Percentiles rank a stretch among this genome's conserved stretches.
These are phyloP conservation scores for Calliphora vicina DNA, from an alignment of 1,140 invertebrate species.

Conservation along the genomic window DNA sequence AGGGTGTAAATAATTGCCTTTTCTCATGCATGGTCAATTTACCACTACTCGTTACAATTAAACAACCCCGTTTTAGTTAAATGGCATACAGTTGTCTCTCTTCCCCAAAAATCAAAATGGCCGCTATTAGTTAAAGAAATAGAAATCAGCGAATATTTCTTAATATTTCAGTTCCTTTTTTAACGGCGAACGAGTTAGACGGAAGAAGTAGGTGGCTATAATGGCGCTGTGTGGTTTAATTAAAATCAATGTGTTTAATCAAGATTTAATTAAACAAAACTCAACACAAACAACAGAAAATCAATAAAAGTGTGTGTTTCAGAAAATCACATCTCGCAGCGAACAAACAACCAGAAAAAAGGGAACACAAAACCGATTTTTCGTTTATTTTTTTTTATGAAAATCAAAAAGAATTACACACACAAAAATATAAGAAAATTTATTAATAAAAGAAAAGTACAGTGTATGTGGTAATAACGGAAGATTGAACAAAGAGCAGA, in stretches of 20 bases:
- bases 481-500: not conserved
- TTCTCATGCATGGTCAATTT: not conserved
- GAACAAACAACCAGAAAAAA: not conserved
- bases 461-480: slow-evolving; percentile 33
- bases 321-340: too few relatives aligned
- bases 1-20: too few relatives aligned
- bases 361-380: not conserved
- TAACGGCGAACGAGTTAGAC: slow-evolving; percentile 20
- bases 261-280: slow-evolving; percentile 25
- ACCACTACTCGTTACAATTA: not conserved
- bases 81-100: not conserved
- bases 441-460: slow-evolving; percentile 21
- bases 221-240: slow-evolving; percentile 21
- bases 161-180: slow-evolving; percentile 26
- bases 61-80: not conserved
- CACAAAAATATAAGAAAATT: not conserved
- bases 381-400: not conserved
- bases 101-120: not conserved
- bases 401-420: not conserved
- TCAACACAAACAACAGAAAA: not conserved
- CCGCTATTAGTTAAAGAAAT: not conserved
- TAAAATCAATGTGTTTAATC: not conserved
- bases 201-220: slow-evolving; percentile 11
- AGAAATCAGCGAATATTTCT: slow-evolving; percentile 10
- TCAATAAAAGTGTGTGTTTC: not conserved